Percentiles rank a stretch among this genome's conserved stretches.
Evolutionary conservation across 2,888 invertebrate species (phyloP).

Genomic region (Oscheius sp.): DNA sequence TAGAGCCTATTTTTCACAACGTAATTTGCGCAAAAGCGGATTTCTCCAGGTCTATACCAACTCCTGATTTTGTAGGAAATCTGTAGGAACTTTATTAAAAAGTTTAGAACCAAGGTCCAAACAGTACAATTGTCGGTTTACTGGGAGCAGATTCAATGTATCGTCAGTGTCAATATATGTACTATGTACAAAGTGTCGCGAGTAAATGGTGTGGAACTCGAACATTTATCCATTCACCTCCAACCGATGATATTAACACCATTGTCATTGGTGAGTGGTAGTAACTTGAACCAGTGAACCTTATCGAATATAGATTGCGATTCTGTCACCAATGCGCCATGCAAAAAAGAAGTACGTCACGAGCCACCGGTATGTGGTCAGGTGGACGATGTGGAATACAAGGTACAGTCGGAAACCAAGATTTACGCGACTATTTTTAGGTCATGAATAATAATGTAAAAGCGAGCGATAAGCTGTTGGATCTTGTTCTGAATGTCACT

Average conservation of each 20-base stretch:
- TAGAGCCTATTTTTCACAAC: slow-evolving; percentile 66
- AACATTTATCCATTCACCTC: slow-evolving; percentile 48
- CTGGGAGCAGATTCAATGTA: slow-evolving; percentile 68
- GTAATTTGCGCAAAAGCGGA: slow-evolving; percentile 64
- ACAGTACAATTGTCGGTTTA: slow-evolving; percentile 47
- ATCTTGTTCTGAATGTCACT: slow-evolving; percentile 62
- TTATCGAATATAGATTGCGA: slow-evolving; percentile 59
- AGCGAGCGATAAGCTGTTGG: slow-evolving; percentile 43
- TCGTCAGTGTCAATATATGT: slow-evolving; percentile 62
- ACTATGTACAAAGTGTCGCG: slow-evolving; percentile 49
- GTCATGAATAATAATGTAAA: slow-evolving; percentile 34
- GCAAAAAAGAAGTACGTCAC: slow-evolving; percentile 40
- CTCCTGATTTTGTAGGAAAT: slow-evolving; percentile 64
- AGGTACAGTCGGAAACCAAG: slow-evolving; percentile 9
- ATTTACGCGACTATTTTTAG: slow-evolving; percentile 24
- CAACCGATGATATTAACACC: slow-evolving; percentile 47
- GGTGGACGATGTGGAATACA: slow-evolving; percentile 44
- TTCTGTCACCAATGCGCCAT: slow-evolving; percentile 63
- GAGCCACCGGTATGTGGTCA: slow-evolving; percentile 64
- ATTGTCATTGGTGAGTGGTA: slow-evolving; percentile 56
- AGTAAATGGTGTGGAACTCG: slow-evolving; percentile 49
- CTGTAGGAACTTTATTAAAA: background rate
- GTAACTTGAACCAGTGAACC: background rate
- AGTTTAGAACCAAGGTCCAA: slow-evolving; percentile 36
- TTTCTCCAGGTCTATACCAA: slow-evolving; percentile 60